Evolutionary conservation across 2,113 vertebrate species (phyloP).

Genomic region (Sporophila hypoxantha): DNA sequence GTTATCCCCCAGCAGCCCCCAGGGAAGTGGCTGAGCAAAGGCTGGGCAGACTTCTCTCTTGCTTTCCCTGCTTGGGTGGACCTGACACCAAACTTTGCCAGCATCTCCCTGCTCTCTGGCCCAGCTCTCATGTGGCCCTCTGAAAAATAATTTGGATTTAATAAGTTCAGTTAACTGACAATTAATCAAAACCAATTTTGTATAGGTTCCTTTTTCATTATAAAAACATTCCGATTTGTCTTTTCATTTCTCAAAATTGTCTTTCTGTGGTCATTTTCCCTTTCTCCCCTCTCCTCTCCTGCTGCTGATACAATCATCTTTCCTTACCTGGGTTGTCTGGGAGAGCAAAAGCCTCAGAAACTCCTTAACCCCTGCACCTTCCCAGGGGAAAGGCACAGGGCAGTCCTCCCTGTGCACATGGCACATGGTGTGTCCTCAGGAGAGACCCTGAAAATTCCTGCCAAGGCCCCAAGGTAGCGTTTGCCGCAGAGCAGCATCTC

Average conservation of each 20-base stretch:
- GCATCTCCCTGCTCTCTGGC: not conserved
- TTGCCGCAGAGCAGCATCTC: not conserved
- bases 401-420: not conserved
- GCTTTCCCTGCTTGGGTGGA: not conserved
- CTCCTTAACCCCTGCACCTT: not conserved
- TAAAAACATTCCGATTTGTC: not conserved
- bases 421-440: not conserved
- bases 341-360: conserved; percentile 10
- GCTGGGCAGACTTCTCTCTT: not conserved
- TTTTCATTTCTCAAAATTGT: not conserved
- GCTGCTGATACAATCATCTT: not conserved
- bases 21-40: not conserved
- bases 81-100: not conserved
- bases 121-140: not conserved
- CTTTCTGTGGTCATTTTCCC: not conserved
- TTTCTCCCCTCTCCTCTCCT: not conserved
- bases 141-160: conserved; percentile 18
- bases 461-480: not conserved
- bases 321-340: not conserved
- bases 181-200: conserved; percentile 27
- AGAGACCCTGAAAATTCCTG: not conserved
- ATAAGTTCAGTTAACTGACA: not conserved
- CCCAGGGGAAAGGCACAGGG: not conserved
- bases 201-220: not conserved
- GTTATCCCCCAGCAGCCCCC: not conserved